These are phyloP conservation scores for Aselliscus stoliczkanus DNA, from an alignment of 2,797 vertebrate species.

Conservation along the genomic window DNA sequence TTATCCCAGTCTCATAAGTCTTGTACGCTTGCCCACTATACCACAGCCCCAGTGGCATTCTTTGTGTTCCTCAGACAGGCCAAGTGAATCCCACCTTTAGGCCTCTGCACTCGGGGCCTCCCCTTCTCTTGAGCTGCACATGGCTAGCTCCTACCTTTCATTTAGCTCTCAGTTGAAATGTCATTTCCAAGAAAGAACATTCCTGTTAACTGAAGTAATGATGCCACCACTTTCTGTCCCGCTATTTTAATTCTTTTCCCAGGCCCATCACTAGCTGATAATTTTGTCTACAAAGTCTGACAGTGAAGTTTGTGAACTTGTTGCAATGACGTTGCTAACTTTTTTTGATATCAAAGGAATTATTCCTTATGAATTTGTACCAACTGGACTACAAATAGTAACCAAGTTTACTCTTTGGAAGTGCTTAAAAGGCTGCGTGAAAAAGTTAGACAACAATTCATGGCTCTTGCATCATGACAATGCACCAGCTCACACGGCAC, in stretches of 20 bases:
- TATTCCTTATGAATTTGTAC: too few species aligned
- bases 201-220: background rate
- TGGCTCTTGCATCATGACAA: too few species aligned
- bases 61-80: background rate
- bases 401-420: too few species aligned
- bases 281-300: background rate
- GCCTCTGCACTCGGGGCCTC: background rate
- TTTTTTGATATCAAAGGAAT: too few species aligned
- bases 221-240: background rate
- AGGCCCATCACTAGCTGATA: background rate
- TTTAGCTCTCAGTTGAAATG: background rate
- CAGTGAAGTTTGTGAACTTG: too few species aligned
- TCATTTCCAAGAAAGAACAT: background rate
- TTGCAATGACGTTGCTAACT: too few species aligned
- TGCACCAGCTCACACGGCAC: too few species aligned
- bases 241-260: background rate
- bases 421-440: too few species aligned
- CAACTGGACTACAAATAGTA: too few species aligned
- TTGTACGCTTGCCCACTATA: background rate
- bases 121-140: background rate
- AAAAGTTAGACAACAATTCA: too few species aligned
- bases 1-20: background rate
- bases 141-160: background rate
- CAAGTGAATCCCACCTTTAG: background rate
- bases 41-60: background rate